phyloP scores from a whole-genome alignment of 2,113 vertebrate species.

The Tretioscincus oriximinensis region DNA sequence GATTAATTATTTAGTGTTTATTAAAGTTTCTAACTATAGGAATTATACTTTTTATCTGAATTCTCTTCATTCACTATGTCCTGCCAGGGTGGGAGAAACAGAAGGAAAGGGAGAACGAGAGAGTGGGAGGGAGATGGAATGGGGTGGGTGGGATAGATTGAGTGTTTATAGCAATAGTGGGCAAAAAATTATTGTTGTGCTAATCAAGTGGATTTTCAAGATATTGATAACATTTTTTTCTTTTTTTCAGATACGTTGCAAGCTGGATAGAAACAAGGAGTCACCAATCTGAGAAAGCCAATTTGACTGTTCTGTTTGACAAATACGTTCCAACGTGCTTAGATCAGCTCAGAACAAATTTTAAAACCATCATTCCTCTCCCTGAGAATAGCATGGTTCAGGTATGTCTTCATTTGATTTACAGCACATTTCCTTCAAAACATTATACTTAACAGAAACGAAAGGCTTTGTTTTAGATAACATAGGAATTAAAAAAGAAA shows the following conservation, averaged over 20 bases:
- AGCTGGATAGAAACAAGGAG: constrained; percentile 70
- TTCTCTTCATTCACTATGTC: too few relatives aligned
- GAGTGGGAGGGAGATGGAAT: too few relatives aligned
- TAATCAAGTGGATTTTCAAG: neutral
- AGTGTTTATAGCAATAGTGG: too few relatives aligned
- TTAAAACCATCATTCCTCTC: constrained; percentile 69
- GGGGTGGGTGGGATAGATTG: too few relatives aligned
- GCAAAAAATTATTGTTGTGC: neutral
- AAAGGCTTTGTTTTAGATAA: neutral
- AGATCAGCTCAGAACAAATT: constrained; percentile 62
- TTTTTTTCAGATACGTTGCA: constrained; percentile 64
- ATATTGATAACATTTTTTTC: constrained; percentile 22
- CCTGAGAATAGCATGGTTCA: constrained; percentile 80
- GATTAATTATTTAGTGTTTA: too few relatives aligned
- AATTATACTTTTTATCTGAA: too few relatives aligned
- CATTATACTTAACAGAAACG: neutral
- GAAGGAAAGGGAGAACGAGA: too few relatives aligned
- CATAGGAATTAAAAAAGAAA: neutral
- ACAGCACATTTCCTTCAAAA: neutral
- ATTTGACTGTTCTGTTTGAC: constrained; percentile 69
- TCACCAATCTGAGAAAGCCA: constrained; percentile 67
- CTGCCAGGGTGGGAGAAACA: too few relatives aligned
- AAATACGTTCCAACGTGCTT: constrained; percentile 66
- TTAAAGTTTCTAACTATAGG: too few relatives aligned
- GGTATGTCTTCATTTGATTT: constrained; percentile 42